Evolutionary conservation across 2,113 vertebrate species (phyloP).

Genomic region (Lanius ludovicianus): DNA sequence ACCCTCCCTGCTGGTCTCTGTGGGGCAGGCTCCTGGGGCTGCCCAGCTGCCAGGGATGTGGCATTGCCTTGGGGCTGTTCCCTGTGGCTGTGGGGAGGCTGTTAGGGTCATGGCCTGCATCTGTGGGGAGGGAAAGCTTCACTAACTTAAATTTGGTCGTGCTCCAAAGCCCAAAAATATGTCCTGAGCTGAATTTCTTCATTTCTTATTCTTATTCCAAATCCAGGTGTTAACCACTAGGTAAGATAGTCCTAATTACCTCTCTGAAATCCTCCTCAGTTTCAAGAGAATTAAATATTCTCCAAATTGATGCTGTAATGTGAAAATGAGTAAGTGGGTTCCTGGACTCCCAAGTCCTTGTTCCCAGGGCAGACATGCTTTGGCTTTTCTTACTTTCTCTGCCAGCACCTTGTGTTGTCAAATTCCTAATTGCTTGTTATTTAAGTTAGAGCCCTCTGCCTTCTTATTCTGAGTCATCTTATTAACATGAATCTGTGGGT

Average conservation of each 20-base stretch:
- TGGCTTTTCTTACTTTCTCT: background rate
- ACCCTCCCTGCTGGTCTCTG: too few relatives aligned
- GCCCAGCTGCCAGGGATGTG: too few relatives aligned
- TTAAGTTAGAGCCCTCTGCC: background rate
- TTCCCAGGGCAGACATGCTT: background rate
- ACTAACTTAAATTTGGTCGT: background rate
- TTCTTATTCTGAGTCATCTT: background rate
- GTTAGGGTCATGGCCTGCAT: too few relatives aligned
- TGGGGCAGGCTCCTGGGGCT: too few relatives aligned
- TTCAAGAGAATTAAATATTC: conserved; percentile 3
- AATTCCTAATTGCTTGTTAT: background rate
- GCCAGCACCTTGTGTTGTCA: background rate
- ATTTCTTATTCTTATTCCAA: conserved; percentile 12
- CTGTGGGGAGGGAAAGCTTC: background rate
- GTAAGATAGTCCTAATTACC: conserved; percentile 4
- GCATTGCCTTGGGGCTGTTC: too few relatives aligned
- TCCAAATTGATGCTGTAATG: background rate
- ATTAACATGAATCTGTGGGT: background rate
- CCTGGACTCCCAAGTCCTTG: background rate
- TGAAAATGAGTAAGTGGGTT: background rate
- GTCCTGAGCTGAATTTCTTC: background rate
- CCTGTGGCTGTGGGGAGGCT: too few relatives aligned
- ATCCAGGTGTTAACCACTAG: background rate
- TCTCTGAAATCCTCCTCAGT: background rate
- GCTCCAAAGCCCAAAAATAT: background rate